Evolutionary conservation across 2,888 invertebrate species (phyloP).

Genomic region (Volucella inflata): DNA sequence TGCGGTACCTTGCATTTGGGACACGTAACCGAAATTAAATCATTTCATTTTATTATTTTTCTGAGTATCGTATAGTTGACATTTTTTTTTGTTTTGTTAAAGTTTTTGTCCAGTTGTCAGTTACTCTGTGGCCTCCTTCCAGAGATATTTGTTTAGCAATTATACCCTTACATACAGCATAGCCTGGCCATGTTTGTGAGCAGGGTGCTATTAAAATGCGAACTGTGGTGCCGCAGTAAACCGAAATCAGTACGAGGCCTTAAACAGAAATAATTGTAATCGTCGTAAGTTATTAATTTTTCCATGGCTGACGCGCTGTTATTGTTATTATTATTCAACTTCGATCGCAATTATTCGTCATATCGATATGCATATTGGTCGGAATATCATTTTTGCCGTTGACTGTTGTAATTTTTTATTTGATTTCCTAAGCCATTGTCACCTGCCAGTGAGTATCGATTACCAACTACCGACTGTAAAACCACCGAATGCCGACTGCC

Average conservation of each 20-base stretch:
- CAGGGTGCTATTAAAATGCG: slow-evolving; percentile 71
- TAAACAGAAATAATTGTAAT: slow-evolving; percentile 74
- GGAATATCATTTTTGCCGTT: slow-evolving; percentile 46
- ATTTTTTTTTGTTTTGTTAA: slow-evolving; percentile 29
- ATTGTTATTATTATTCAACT: slow-evolving; percentile 69
- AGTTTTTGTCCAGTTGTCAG: slow-evolving; percentile 19
- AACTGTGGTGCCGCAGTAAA: slow-evolving; percentile 67
- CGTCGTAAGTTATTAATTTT: slow-evolving; percentile 60
- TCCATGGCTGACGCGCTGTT: slow-evolving; percentile 27
- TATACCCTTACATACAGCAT: slow-evolving; percentile 58
- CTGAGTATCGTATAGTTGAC: slow-evolving; percentile 60
- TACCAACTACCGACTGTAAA: no score
- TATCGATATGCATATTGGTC: slow-evolving; percentile 67
- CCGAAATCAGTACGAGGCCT: slow-evolving; percentile 75
- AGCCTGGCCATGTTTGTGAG: slow-evolving; percentile 48
- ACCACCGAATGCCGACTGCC: no score
- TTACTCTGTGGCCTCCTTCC: slow-evolving; percentile 68
- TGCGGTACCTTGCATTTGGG: slow-evolving; percentile 75
- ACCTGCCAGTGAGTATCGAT: slow-evolving; percentile 53
- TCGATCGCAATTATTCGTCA: slow-evolving; percentile 70
- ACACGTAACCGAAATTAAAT: slow-evolving; percentile 82
- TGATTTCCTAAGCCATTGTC: slow-evolving; percentile 70
- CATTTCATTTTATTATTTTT: slow-evolving; percentile 79
- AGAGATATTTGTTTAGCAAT: slow-evolving; percentile 66
- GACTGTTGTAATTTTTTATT: not conserved